These are phyloP conservation scores for Melanotaenia parkinsoni DNA, from an alignment of 2,797 vertebrate genomes.

Conservation along the genomic window DNA sequence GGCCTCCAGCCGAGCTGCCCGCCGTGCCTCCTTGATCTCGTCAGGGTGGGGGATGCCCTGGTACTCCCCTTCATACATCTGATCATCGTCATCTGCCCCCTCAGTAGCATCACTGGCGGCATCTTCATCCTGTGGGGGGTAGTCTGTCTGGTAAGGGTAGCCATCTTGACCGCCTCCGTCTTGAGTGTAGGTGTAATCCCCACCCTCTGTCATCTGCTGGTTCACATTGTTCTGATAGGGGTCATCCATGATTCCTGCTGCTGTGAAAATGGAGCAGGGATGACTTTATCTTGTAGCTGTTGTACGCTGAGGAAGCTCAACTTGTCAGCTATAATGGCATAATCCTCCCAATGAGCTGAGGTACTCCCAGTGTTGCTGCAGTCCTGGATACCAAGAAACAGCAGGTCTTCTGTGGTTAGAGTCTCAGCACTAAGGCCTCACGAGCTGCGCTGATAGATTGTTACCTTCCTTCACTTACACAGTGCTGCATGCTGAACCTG, in stretches of 20 bases:
- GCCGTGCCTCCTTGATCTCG: constrained; percentile 88
- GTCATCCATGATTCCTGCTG: constrained; percentile 85
- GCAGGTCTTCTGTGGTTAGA: constrained; percentile 20
- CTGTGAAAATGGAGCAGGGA: constrained; percentile 35
- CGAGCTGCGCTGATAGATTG: constrained; percentile 25
- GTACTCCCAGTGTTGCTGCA: constrained; percentile 30
- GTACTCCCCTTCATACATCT: constrained; percentile 98
- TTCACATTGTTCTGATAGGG: constrained; percentile 87
- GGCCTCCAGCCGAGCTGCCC: constrained; percentile 83
- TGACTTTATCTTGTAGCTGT: constrained; percentile 50
- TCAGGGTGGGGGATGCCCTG: constrained; percentile 97
- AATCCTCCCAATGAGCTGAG: constrained; percentile 60
- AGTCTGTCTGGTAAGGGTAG: constrained; percentile 87
- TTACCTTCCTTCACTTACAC: constrained; percentile 55
- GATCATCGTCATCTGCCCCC: constrained; percentile 94
- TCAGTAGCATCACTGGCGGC: constrained; percentile 94
- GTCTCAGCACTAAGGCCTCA: constrained; percentile 53
- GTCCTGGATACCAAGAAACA: constrained; percentile 36
- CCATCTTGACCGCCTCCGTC: constrained; percentile 82
- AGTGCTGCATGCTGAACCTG: constrained; percentile 75
- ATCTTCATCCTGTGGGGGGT: constrained; percentile 89
- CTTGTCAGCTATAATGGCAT: constrained; percentile 73
- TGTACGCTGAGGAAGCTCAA: constrained; percentile 49
- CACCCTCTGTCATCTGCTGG: constrained; percentile 77
- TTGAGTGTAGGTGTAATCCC: constrained; percentile 81